A percentile compares a stretch with the other conserved stretches of the same genome.
Conservation (phyloP, 2,888 invertebrate genomes). For the Zele albiditarsus region DNA sequence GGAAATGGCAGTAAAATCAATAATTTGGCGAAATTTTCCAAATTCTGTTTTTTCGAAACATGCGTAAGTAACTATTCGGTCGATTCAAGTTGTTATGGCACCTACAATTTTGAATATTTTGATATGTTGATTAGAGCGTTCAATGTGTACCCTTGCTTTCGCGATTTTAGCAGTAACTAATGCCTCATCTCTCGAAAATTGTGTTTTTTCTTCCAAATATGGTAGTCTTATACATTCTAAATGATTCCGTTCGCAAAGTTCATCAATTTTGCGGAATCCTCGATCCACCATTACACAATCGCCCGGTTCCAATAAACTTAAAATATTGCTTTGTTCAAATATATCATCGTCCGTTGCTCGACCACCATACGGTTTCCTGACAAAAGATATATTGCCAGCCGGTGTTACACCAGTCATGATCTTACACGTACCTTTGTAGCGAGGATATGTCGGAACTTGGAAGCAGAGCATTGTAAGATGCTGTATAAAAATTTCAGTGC, state of each 20-base stretch:
- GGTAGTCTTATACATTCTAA: constrained; percentile 14
- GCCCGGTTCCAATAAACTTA: constrained; percentile 38
- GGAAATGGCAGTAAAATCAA: too few species aligned
- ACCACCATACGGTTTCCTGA: constrained; percentile 52
- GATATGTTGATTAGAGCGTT: constrained; percentile 49
- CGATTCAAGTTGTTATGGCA: too few species aligned
- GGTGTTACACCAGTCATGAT: constrained; percentile 56
- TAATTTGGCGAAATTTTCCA: too few species aligned
- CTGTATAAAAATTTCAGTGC: constrained; percentile 54
- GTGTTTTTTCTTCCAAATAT: constrained; percentile 38
- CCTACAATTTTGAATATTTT: constrained; percentile 48
- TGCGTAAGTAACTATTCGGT: too few species aligned
- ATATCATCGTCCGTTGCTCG: constrained; percentile 39
- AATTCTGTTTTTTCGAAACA: too few species aligned
- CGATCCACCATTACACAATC: constrained; percentile 52
- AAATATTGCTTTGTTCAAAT: constrained; percentile 44
- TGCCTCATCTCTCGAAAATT: constrained; percentile 43
- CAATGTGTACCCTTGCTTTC: constrained; percentile 48
- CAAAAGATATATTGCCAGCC: constrained; percentile 51
- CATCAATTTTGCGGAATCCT: constrained; percentile 46
- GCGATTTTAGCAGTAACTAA: constrained; percentile 43
- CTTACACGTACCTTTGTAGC: constrained; percentile 56
- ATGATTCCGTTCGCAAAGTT: constrained; percentile 1
- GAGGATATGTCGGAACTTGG: constrained; percentile 52
- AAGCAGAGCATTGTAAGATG: constrained; percentile 52